Percentiles rank a stretch among this genome's conserved stretches.
These are phyloP conservation scores for Diaphora mendica DNA, from an alignment of 2,888 invertebrate species.

Conservation along the genomic window DNA sequence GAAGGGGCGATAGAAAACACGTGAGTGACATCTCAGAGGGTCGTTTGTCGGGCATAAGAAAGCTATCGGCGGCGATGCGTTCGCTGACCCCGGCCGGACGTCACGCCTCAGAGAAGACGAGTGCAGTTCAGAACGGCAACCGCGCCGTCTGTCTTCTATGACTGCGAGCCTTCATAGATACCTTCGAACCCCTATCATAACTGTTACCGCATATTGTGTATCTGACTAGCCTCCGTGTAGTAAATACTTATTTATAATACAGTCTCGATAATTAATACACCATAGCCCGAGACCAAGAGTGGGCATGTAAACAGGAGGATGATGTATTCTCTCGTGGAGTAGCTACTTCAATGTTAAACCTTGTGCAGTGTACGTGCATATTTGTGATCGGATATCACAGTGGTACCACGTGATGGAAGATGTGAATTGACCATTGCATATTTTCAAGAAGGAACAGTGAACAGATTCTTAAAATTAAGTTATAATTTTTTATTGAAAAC, in stretches of 20 bases:
- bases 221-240: constrained; percentile 44
- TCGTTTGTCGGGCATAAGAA: constrained; percentile 78
- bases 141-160: constrained; percentile 51
- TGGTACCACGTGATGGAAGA: constrained; percentile 7
- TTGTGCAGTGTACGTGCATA: constrained; percentile 28
- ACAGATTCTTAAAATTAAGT: background rate
- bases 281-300: constrained; percentile 28
- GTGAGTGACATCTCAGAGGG: constrained; percentile 79
- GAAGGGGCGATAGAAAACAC: constrained; percentile 61
- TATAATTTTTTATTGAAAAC: constrained; percentile 1
- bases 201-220: constrained; percentile 33
- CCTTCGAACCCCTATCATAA: constrained; percentile 35
- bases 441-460: constrained; percentile 7
- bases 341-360: constrained; percentile 20
- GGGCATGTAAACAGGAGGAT: constrained; percentile 26
- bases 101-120: constrained; percentile 82
- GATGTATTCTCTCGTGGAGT: constrained; percentile 13
- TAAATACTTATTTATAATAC: constrained; percentile 59
- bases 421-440: constrained; percentile 1
- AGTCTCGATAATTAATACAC: constrained; percentile 48
- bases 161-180: constrained; percentile 29
- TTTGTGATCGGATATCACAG: constrained; percentile 20
- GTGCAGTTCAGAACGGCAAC: constrained; percentile 67
- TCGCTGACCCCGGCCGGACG: constrained; percentile 83
- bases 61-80: constrained; percentile 77